Evolutionary conservation across 2,888 invertebrate genomes (phyloP), one percentile per base, ranked within the genome.

Genomic region (Synanthedon tipuliformis): DNA sequence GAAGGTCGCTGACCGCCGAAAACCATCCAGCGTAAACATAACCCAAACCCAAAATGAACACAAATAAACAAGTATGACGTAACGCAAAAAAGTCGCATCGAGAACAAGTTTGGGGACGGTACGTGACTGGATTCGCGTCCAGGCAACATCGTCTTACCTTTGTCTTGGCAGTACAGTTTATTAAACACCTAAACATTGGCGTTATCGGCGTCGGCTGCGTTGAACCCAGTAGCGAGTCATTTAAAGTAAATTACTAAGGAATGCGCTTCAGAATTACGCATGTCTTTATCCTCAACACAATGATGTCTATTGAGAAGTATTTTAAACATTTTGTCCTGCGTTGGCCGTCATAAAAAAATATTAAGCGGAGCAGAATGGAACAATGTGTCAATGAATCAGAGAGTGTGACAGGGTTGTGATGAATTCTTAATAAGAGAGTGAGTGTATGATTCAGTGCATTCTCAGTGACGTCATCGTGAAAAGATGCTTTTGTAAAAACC

Each of bases 1-100:
- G 76, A 77, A 77, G 84, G 84, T 86, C 81, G 69, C 71, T 81
- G 85, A 83, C 86, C 84, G 76, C 74, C 77, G 63, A 81, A 83
- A 76, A 71, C 70, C 74, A 76, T 69, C 72, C 69, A 68, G 71
- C 78, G 79, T 81, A 75, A 78, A 80, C 73, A 73, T 49, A 49
- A 49, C 49, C 49, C 48, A 48, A 65, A 71, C 68, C 64, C 56
- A 54, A 65, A 59, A 64, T 56, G 54, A 54, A 56, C 55, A 56
- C 53, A 56, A 49, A 59, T 56, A 59, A 59, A 59, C 57, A 56
- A 51, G 45, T 53, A 51, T 57, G 56, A 57, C 55, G 56, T 57
- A 56, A 59, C 53, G 51, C 57, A 52, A 57, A 59, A 57, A 57
- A 54, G 51, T 52, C 16, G 45, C 52, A 54, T 54, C 53, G 52